Base-by-base conservation (phyloP, 2,888 invertebrate genomes). In the Drosophila neonasuta region DNA sequence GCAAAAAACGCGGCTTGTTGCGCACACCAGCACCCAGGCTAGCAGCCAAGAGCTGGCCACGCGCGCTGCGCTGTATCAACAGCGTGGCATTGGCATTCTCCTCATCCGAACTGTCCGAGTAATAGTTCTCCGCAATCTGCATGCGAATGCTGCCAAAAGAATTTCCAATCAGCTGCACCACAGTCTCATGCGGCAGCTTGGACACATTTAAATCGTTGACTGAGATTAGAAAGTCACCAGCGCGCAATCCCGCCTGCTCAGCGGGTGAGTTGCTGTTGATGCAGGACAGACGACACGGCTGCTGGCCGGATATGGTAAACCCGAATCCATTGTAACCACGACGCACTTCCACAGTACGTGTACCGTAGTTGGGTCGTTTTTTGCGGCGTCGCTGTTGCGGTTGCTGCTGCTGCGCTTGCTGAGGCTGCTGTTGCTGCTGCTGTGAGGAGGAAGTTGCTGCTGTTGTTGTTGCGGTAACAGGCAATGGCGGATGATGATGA, bases 291-390 rank as follows among this genome's bases (percentile, higher is more conserved):
- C 98, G 96, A 90, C 98, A 99, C 0, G 99, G 98, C 88, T 97
- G 95, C 90, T 99, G 98, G 3, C 98, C 98, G 2, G 98, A 97
- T 88, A 99, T 98, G 20, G 98, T 99, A 89, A 99, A 99, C n/a
- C 99, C 98, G 90, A 97, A 99, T 8, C 98, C 98, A 85, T 96
- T 96, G 67, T 94, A 93, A 3, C 98, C 97, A 71, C 98, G 93
- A 8, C 94, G 93, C 44, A 98, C 95, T 86, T 98, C 96, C 58
- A 98, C 96, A 0, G 90, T 89, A 15, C 91, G 90, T 8, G 90
- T 90, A 8, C 93, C 93, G 88, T 93, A 93, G 77, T 93, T 93
- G 17, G 93, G 92, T n/a, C 93, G 92, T 89, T 94, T 94, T 88
- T 94, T 94, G 20, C 93, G 91, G 57, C 94, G 91, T 45, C 93